Evolutionary conservation across 2,113 vertebrate species (phyloP).

Genomic region (Lipophrys pholis): DNA sequence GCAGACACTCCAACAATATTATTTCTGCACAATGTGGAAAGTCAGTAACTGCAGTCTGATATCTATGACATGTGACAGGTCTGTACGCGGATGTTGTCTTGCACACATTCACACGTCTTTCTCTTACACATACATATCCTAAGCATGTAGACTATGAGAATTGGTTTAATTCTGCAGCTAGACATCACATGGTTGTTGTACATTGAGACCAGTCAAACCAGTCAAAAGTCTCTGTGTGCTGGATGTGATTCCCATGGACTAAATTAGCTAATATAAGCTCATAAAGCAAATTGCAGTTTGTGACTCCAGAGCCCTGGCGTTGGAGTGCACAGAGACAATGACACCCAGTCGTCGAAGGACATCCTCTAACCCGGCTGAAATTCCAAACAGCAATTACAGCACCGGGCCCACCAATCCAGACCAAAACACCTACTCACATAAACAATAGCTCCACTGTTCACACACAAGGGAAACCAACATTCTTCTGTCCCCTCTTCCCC

Average conservation of each 20-base stretch:
- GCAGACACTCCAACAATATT: no score
- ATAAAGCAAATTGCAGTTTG: conserved; percentile 73
- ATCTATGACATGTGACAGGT: not conserved
- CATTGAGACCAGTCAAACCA: conserved; percentile 45
- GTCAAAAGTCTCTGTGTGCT: conserved; percentile 59
- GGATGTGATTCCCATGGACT: conserved; percentile 58
- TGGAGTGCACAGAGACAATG: conserved; percentile 77
- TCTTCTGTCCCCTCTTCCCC: conserved; percentile 60
- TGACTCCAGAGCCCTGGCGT: conserved; percentile 68
- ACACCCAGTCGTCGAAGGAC: conserved; percentile 76
- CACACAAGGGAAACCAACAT: conserved; percentile 78
- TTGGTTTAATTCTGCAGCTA: conserved; percentile 37
- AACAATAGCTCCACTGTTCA: conserved; percentile 81
- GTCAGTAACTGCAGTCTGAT: not conserved
- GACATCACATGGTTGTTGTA: conserved; percentile 68
- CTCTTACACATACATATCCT: conserved; percentile 1
- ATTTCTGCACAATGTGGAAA: conserved; percentile 15
- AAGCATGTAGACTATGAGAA: conserved; percentile 35
- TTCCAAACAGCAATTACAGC: conserved; percentile 83
- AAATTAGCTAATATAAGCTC: conserved; percentile 77
- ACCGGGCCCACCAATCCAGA: conserved; percentile 77
- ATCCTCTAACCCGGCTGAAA: conserved; percentile 78
- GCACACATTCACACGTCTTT: not conserved
- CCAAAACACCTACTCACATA: conserved; percentile 82
- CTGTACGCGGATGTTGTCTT: not conserved